Conservation (phyloP, 2,888 invertebrate genomes). For the Dolomedes plantarius region DNA sequence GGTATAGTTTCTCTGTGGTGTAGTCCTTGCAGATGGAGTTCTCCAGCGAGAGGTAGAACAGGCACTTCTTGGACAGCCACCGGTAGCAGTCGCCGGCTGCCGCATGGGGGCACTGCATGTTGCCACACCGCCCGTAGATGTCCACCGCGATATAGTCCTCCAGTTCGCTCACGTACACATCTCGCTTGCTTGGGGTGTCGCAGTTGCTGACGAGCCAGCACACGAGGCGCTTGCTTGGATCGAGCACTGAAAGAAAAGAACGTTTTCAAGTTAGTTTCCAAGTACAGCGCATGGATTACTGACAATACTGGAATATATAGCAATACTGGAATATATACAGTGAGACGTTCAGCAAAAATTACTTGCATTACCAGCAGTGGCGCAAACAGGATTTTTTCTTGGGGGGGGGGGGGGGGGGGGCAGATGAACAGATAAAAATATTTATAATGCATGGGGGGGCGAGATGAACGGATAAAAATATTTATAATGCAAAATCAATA, state of each 20-base stretch:
- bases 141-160: conserved; percentile 75
- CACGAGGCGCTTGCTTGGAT: conserved; percentile 72
- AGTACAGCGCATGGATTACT: background rate
- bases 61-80: conserved; percentile 75
- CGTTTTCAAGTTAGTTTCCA: background rate
- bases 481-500: too few relatives aligned
- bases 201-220: conserved; percentile 78
- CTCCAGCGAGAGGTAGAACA: conserved; percentile 77
- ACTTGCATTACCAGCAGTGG: too few relatives aligned
- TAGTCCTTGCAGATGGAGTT: conserved; percentile 77
- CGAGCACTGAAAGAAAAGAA: conserved; percentile 14
- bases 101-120: conserved; percentile 73
- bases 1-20: conserved; percentile 77
- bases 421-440: too few relatives aligned
- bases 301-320: too few relatives aligned
- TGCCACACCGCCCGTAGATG: conserved; percentile 77
- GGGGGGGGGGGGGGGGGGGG: too few relatives aligned
- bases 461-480: too few relatives aligned
- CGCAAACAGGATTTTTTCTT: too few relatives aligned
- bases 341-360: too few relatives aligned
- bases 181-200: conserved; percentile 76
- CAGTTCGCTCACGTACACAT: conserved; percentile 76
- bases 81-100: conserved; percentile 75
- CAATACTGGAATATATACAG: too few relatives aligned
- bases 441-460: too few relatives aligned